These are phyloP conservation scores for Sciaenops ocellatus DNA, from an alignment of 2,797 vertebrate genomes.

Conservation along the genomic window DNA sequence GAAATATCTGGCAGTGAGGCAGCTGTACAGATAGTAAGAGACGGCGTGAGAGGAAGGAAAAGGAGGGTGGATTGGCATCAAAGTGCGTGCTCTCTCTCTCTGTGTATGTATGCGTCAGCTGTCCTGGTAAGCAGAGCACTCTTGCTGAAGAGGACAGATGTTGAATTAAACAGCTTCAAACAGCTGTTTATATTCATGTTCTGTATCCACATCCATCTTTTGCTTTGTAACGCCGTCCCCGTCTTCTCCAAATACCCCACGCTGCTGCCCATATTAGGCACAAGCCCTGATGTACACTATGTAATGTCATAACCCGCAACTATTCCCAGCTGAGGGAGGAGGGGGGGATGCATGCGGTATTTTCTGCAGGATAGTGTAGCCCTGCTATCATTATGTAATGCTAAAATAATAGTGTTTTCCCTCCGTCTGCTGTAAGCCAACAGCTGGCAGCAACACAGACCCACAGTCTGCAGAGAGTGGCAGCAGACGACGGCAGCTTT, in stretches of 20 bases:
- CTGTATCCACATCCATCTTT: slow-evolving; percentile 16
- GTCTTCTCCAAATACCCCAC: slow-evolving; percentile 12
- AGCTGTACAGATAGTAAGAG: not conserved
- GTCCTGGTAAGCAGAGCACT: slow-evolving; percentile 40
- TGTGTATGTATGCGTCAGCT: slow-evolving; percentile 36
- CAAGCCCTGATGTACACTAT: slow-evolving; percentile 16
- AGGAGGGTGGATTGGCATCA: slow-evolving; percentile 30
- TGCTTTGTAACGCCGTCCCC: slow-evolving; percentile 18
- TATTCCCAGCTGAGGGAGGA: not conserved
- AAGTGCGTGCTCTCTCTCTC: not conserved
- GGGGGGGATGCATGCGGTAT: not conserved
- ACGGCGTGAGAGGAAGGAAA: slow-evolving; percentile 6
- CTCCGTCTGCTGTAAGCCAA: slow-evolving; percentile 26
- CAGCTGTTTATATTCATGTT: slow-evolving; percentile 55
- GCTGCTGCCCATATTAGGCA: slow-evolving; percentile 49
- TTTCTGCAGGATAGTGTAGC: slow-evolving; percentile 31
- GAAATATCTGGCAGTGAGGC: slow-evolving; percentile 11
- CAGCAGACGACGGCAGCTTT: slow-evolving; percentile 11
- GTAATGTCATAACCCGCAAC: slow-evolving; percentile 22
- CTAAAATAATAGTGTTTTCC: slow-evolving; percentile 32
- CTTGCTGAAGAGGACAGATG: slow-evolving; percentile 63
- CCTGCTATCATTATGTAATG: slow-evolving; percentile 57
- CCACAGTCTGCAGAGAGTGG: slow-evolving; percentile 12
- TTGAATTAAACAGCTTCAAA: slow-evolving; percentile 55
- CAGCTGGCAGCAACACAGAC: slow-evolving; percentile 46